Conservation (phyloP, 2,113 vertebrate species). For the Diglossa brunneiventris region DNA sequence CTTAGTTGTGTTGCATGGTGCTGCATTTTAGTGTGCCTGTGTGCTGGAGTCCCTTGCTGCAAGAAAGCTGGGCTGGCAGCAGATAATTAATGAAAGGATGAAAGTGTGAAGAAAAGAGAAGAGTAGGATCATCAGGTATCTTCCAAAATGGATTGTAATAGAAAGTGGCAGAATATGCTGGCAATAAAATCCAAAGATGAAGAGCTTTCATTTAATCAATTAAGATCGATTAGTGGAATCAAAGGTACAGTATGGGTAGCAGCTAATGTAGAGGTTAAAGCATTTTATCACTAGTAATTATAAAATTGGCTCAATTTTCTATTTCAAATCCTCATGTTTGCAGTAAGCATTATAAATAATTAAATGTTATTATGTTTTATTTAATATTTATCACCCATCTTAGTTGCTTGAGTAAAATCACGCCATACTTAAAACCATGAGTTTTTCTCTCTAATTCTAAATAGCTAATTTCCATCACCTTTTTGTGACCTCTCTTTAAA, state of each 20-base stretch:
- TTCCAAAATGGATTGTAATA: background rate
- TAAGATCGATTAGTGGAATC: background rate
- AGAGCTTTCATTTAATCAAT: constrained; percentile 29
- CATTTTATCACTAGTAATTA: constrained; percentile 17
- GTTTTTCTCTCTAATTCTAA: background rate
- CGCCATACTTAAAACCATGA: background rate
- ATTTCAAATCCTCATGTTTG: background rate
- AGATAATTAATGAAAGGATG: background rate
- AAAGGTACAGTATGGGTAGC: background rate
- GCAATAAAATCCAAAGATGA: background rate
- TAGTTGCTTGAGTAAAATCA: background rate
- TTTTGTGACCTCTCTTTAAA: background rate
- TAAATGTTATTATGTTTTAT: background rate
- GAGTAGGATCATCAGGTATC: background rate
- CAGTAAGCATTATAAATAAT: background rate
- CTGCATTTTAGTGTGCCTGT: background rate
- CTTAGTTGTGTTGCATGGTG: background rate
- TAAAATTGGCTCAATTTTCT: background rate
- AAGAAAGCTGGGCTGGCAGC: background rate
- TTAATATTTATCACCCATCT: background rate
- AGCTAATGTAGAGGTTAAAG: constrained; percentile 31
- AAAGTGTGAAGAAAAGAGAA: background rate
- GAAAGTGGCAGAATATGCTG: constrained; percentile 17
- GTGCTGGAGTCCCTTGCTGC: background rate
- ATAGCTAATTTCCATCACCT: background rate